Percentiles rank a stretch among this genome's conserved stretches.
These are phyloP conservation scores for Xanthia icteritia DNA, from an alignment of 2,888 invertebrate species.

Conservation along the genomic window DNA sequence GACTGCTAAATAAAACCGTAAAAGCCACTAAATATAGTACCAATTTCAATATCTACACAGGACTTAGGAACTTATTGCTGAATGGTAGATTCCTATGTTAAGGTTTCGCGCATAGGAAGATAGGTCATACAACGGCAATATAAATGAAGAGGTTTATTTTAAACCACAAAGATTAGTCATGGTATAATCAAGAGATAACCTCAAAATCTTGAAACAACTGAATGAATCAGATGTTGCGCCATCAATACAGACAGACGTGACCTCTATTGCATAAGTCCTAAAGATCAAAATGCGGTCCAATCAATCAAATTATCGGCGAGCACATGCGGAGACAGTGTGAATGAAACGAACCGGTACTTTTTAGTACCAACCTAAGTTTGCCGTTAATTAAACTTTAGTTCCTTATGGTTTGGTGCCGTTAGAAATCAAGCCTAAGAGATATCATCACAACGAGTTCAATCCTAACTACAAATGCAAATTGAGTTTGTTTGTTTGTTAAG, in stretches of 20 bases:
- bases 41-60: background rate
- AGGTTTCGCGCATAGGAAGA: background rate
- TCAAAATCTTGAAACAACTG: slow-evolving; percentile 32
- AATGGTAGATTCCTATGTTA: background rate
- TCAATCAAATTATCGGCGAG: slow-evolving; percentile 65
- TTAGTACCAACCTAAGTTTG: slow-evolving; percentile 65
- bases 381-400: slow-evolving; percentile 41
- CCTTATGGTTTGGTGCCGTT: slow-evolving; percentile 36
- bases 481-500: too few species aligned
- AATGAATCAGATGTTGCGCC: slow-evolving; percentile 60
- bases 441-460: background rate
- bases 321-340: slow-evolving; percentile 71
- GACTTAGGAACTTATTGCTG: background rate
- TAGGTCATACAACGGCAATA: background rate
- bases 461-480: too few species aligned
- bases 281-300: slow-evolving; percentile 62
- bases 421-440: background rate
- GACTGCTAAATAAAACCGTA: background rate
- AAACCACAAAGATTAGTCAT: slow-evolving; percentile 35
- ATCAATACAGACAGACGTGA: slow-evolving; percentile 32
- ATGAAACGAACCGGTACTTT: slow-evolving; percentile 82
- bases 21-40: background rate
- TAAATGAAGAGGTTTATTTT: background rate
- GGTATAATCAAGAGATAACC: slow-evolving; percentile 30
- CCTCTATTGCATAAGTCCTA: slow-evolving; percentile 55